Conservation (phyloP, 2,797 vertebrate genomes). For the Sebastolobus altivelis region DNA sequence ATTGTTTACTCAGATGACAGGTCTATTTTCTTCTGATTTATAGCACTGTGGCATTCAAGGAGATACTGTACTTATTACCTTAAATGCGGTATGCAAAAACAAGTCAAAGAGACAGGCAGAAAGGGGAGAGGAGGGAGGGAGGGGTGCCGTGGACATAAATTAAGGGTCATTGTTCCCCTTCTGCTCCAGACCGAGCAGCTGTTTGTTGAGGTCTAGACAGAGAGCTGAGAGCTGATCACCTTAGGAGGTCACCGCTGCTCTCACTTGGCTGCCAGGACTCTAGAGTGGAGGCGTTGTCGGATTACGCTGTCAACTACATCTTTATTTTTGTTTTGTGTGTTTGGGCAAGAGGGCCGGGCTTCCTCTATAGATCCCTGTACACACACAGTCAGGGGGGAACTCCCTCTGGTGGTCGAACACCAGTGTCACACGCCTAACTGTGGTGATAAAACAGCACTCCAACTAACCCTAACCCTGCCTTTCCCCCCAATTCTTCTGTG, state of each 20-base stretch:
- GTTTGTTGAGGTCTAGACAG: constrained; percentile 77
- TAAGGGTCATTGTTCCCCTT: constrained; percentile 76
- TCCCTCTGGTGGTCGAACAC: constrained; percentile 76
- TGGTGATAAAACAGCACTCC: constrained; percentile 39
- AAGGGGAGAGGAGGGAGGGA: constrained; percentile 31
- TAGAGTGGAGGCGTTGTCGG: constrained; percentile 59
- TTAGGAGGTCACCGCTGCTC: constrained; percentile 70
- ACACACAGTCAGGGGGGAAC: constrained; percentile 46
- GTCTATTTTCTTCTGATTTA: constrained; percentile 84
- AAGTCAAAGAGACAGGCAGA: constrained; percentile 75
- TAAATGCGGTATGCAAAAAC: constrained; percentile 82
- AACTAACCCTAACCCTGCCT: constrained; percentile 17
- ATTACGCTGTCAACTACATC: constrained; percentile 64
- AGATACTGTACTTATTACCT: constrained; percentile 85
- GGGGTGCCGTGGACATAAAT: constrained; percentile 66
- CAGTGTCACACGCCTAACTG: constrained; percentile 37
- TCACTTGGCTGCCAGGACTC: constrained; percentile 58
- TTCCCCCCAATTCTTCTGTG: not conserved
- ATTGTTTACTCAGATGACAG: constrained; percentile 85
- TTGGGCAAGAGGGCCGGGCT: constrained; percentile 42
- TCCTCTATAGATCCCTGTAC: constrained; percentile 20
- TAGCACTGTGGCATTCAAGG: constrained; percentile 79
- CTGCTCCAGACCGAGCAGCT: constrained; percentile 71
- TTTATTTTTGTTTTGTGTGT: constrained; percentile 65
- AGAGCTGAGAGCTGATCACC: constrained; percentile 71